Evolutionary conservation across 2,797 vertebrate species (phyloP).

Genomic region (Dicrostonyx torquatus): DNA sequence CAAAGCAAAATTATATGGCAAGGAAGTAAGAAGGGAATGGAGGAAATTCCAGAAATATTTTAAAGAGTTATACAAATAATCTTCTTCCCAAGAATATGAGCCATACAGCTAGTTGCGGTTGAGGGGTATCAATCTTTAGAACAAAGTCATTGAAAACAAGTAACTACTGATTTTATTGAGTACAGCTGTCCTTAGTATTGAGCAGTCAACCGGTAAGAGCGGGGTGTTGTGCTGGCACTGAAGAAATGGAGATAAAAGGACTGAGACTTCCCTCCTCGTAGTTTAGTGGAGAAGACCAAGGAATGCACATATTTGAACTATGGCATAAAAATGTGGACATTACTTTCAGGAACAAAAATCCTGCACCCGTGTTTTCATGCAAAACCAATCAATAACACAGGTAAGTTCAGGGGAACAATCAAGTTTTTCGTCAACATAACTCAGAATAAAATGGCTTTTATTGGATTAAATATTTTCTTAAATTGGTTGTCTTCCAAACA

Average conservation of each 20-base stretch:
- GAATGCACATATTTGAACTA: not conserved
- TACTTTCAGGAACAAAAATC: not conserved
- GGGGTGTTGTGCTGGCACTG: not conserved
- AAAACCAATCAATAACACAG: not conserved
- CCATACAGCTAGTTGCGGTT: not conserved
- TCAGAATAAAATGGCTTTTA: not conserved
- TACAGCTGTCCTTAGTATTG: not conserved
- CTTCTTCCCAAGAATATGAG: not conserved
- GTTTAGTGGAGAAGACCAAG: not conserved
- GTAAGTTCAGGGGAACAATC: not conserved
- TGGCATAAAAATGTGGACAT: not conserved
- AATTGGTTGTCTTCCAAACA: not conserved
- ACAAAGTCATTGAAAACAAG: not conserved
- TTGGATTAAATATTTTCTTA: conserved; percentile 15
- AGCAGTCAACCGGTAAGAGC: not conserved
- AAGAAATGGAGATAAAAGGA: not conserved
- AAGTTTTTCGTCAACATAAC: not conserved
- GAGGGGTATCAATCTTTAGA: not conserved
- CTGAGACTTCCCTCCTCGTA: not conserved
- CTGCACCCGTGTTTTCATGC: not conserved
- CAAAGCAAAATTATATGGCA: not conserved
- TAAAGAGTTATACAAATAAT: not conserved
- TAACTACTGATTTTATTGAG: not conserved
- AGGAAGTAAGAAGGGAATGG: not conserved
- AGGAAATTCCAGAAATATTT: not conserved